These are phyloP conservation scores for Aegypius monachus DNA, from an alignment of 2,113 vertebrate species.

Conservation along the genomic window DNA sequence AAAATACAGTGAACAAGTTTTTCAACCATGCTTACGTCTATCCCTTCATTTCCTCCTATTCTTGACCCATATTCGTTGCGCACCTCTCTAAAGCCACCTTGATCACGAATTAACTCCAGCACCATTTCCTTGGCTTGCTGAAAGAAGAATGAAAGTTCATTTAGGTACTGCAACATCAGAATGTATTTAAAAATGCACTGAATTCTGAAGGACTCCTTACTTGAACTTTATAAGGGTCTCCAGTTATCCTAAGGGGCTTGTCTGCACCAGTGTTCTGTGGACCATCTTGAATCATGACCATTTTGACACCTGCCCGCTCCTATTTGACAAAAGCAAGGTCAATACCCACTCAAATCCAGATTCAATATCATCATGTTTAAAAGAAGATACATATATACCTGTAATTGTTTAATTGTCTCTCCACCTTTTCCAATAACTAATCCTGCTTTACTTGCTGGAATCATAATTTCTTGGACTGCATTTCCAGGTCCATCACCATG, in stretches of 20 bases:
- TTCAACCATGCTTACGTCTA: slow-evolving; percentile 87
- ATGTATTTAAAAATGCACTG: not conserved
- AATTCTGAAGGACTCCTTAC: slow-evolving; percentile 63
- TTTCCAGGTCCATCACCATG: slow-evolving; percentile 93
- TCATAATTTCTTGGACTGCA: slow-evolving; percentile 96
- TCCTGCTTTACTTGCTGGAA: slow-evolving; percentile 95
- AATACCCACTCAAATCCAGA: not conserved
- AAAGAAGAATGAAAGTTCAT: slow-evolving; percentile 8
- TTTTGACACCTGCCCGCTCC: slow-evolving; percentile 97
- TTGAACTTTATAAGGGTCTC: slow-evolving; percentile 98
- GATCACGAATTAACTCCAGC: slow-evolving; percentile 97
- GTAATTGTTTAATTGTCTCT: slow-evolving; percentile 97
- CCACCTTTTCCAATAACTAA: slow-evolving; percentile 98
- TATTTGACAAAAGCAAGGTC: slow-evolving; percentile 52
- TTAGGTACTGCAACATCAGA: not conserved
- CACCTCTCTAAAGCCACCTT: slow-evolving; percentile 96
- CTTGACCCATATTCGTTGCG: slow-evolving; percentile 95
- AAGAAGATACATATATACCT: slow-evolving; percentile 70
- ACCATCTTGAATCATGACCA: slow-evolving; percentile 99
- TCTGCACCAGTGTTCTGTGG: slow-evolving; percentile 97
- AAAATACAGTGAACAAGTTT: slow-evolving; percentile 55
- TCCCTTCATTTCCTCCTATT: slow-evolving; percentile 87
- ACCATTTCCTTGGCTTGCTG: slow-evolving; percentile 99
- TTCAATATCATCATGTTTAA: not conserved
- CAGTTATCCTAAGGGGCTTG: slow-evolving; percentile 97